Evolutionary conservation across 2,113 vertebrate genomes (phyloP).

Genomic region (Sminthopsis crassicaudata): DNA sequence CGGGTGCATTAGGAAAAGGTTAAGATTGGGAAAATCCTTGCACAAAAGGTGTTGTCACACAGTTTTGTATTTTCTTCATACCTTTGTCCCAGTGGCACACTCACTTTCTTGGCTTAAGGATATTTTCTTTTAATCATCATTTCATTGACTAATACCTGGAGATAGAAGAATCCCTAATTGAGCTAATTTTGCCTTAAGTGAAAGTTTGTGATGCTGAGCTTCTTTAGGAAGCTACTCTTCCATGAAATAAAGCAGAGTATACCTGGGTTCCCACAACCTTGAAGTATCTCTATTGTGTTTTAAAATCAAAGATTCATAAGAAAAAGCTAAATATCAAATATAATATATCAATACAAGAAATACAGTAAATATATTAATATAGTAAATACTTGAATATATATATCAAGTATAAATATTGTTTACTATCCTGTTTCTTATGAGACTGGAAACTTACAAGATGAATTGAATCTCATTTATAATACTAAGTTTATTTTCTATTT

Average conservation of each 20-base stretch:
- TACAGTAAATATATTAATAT: too few species aligned
- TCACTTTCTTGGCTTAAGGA: conserved; percentile 33
- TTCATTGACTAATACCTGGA: not conserved
- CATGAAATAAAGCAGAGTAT: not conserved
- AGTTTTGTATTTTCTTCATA: not conserved
- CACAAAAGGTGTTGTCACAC: not conserved
- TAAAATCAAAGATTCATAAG: conserved; percentile 30
- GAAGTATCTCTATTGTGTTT: not conserved
- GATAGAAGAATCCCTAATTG: not conserved
- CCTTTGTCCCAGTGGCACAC: conserved; percentile 20
- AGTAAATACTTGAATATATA: too few species aligned
- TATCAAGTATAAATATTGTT: not conserved
- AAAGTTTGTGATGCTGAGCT: not conserved
- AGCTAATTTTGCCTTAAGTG: not conserved
- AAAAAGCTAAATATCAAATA: not conserved
- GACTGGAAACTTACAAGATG: not conserved
- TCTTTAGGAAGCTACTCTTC: not conserved
- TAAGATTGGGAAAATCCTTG: not conserved
- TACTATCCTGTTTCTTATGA: not conserved
- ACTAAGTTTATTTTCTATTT: conserved; percentile 15
- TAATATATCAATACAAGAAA: too few species aligned
- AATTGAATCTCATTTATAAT: not conserved
- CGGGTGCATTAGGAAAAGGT: not conserved
- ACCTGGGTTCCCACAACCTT: not conserved
- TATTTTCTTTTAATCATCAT: not conserved